Percentiles rank a stretch among this genome's conserved stretches.
phyloP scores from a whole-genome alignment of 2,113 vertebrate genomes.

The Pangasianodon hypophthalmus region DNA sequence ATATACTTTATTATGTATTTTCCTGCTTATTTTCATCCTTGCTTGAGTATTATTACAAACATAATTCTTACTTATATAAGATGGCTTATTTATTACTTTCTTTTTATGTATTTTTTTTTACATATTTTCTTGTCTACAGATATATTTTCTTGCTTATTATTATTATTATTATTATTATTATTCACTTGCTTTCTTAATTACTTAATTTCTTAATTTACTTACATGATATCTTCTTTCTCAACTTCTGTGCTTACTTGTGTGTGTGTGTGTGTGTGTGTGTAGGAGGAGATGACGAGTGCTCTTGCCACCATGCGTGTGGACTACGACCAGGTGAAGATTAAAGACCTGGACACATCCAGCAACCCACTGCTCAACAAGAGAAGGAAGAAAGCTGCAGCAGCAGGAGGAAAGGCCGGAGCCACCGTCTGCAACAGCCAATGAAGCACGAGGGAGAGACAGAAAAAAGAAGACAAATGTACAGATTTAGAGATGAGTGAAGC shows the following conservation, averaged over 20 bases:
- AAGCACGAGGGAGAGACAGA: conserved; percentile 16
- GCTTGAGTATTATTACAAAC: background rate
- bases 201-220: background rate
- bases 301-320: conserved; percentile 97
- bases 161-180: background rate
- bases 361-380: conserved; percentile 94
- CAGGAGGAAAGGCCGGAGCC: conserved; percentile 67
- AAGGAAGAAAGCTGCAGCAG: conserved; percentile 83
- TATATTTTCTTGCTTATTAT: background rate
- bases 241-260: background rate
- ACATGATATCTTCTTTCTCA: background rate
- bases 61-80: background rate
- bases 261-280: conserved; percentile 37
- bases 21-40: background rate
- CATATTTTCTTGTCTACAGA: background rate
- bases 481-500: background rate
- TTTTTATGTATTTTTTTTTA: background rate
- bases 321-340: conserved; percentile 97
- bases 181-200: background rate
- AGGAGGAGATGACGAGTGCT: conserved; percentile 99
- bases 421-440: conserved; percentile 85
- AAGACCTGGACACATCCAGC: conserved; percentile 93
- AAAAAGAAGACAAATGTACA: background rate
- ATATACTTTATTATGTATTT: background rate
- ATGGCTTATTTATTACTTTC: background rate